Conservation (phyloP, 2,797 vertebrate species). For the Brachyrhaphis roseni region DNA sequence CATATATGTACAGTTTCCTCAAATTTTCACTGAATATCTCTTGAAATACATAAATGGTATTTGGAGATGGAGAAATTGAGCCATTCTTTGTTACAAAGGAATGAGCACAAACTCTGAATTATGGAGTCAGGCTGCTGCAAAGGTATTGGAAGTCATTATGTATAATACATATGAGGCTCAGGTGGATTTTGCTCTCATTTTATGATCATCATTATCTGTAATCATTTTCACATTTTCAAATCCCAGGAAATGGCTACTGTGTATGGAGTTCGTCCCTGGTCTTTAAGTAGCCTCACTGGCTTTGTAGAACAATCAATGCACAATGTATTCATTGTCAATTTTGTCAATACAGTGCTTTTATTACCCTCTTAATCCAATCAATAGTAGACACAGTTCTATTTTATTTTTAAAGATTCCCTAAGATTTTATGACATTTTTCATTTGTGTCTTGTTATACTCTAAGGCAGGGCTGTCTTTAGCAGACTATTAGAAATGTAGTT, state of each 20-base stretch:
- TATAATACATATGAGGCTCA: slow-evolving; percentile 4
- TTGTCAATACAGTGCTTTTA: slow-evolving; percentile 72
- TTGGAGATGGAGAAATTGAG: neutral
- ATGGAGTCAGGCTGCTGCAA: neutral
- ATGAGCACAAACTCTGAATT: neutral
- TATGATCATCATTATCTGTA: slow-evolving; percentile 49
- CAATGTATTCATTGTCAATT: slow-evolving; percentile 67
- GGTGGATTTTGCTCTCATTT: slow-evolving; percentile 43
- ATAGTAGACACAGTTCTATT: slow-evolving; percentile 63
- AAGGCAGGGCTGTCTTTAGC: slow-evolving; percentile 7
- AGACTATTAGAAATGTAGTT: neutral
- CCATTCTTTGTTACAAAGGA: neutral
- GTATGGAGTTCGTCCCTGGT: slow-evolving; percentile 26
- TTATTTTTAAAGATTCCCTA: slow-evolving; percentile 61
- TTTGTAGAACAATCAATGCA: slow-evolving; percentile 67
- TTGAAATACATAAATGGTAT: neutral
- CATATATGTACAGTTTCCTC: neutral
- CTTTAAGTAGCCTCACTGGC: slow-evolving; percentile 49
- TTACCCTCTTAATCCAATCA: slow-evolving; percentile 70
- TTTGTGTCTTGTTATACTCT: slow-evolving; percentile 14
- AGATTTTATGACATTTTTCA: slow-evolving; percentile 56
- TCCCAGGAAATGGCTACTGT: slow-evolving; percentile 28
- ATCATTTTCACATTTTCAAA: slow-evolving; percentile 48
- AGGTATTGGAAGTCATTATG: neutral
- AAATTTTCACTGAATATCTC: neutral